These are phyloP conservation scores for Dryobota labecula DNA, from an alignment of 2,888 invertebrate species.

Conservation along the genomic window DNA sequence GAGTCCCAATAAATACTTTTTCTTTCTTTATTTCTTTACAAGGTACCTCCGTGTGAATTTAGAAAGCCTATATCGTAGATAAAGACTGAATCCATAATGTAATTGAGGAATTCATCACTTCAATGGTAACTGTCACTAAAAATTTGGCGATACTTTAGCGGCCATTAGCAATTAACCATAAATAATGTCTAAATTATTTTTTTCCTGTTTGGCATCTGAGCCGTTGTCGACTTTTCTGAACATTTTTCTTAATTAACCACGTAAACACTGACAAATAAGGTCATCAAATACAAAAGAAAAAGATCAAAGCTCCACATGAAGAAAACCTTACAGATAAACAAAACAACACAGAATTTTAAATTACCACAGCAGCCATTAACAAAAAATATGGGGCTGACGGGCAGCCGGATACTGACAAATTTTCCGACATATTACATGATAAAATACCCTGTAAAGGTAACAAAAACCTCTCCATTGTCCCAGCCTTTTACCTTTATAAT, in stretches of 20 bases:
- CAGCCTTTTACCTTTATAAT: conserved; percentile 47
- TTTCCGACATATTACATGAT: conserved; percentile 57
- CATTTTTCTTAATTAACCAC: too few species aligned
- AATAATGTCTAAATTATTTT: too few species aligned
- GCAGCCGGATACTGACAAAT: conserved; percentile 19
- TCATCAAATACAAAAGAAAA: not conserved
- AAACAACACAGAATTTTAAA: conserved; percentile 26
- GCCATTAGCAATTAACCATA: not conserved
- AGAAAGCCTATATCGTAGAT: not conserved
- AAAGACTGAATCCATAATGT: not conserved
- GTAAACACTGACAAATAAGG: not conserved
- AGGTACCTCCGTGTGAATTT: not conserved
- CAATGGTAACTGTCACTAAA: not conserved
- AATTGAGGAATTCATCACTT: not conserved
- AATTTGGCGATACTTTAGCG: not conserved
- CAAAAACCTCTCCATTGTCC: conserved; percentile 54
- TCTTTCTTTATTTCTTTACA: too few species aligned
- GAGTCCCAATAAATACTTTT: too few species aligned
- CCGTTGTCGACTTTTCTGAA: too few species aligned
- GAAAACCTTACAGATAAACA: conserved; percentile 22
- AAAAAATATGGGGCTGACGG: conserved; percentile 18
- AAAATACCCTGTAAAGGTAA: conserved; percentile 47
- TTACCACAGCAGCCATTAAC: conserved; percentile 26
- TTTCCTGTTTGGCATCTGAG: too few species aligned
- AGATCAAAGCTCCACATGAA: not conserved